Percentiles rank a stretch among this genome's conserved stretches.
Evolutionary conservation across 2,888 invertebrate species (phyloP).

Genomic region (Masnerella sp.): DNA sequence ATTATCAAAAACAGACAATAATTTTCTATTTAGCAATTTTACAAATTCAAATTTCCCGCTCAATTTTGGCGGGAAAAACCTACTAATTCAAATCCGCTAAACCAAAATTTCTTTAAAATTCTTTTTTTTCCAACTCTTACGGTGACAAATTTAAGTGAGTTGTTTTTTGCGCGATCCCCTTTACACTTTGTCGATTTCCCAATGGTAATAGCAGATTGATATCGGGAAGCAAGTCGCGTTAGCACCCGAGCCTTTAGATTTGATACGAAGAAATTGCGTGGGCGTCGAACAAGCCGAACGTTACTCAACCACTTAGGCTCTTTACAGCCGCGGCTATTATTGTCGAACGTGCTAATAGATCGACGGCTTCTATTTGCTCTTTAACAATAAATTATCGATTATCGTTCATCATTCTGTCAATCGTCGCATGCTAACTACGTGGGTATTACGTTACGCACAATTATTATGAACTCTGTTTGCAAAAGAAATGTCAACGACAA

Average conservation of each 20-base stretch:
- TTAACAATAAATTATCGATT: slow-evolving; percentile 68
- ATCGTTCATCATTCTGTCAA: slow-evolving; percentile 56
- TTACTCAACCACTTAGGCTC: slow-evolving; percentile 68
- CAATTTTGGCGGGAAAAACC: too few relatives aligned
- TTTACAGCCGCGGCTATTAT: slow-evolving; percentile 66
- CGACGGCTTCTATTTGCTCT: slow-evolving; percentile 67
- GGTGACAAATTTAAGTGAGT: slow-evolving; percentile 24
- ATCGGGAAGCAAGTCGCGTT: slow-evolving; percentile 55
- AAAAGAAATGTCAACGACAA: slow-evolving; percentile 3
- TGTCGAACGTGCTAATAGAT: slow-evolving; percentile 70
- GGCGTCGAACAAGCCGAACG: slow-evolving; percentile 61
- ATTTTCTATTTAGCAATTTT: not conserved
- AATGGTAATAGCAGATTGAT: slow-evolving; percentile 55
- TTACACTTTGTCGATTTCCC: slow-evolving; percentile 42
- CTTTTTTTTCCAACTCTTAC: slow-evolving; percentile 2
- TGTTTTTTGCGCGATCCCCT: slow-evolving; percentile 27
- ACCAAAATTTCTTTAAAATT: not conserved
- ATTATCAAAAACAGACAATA: too few relatives aligned
- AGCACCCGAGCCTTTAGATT: slow-evolving; percentile 49
- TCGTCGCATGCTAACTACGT: slow-evolving; percentile 42
- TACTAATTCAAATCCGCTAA: too few relatives aligned
- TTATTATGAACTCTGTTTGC: slow-evolving; percentile 19
- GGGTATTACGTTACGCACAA: slow-evolving; percentile 42
- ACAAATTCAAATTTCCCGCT: not conserved
- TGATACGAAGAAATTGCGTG: slow-evolving; percentile 55